Evolutionary conservation across 2,797 vertebrate species (phyloP), one percentile per base, ranked within the genome.

Genomic region (Huso huso): DNA sequence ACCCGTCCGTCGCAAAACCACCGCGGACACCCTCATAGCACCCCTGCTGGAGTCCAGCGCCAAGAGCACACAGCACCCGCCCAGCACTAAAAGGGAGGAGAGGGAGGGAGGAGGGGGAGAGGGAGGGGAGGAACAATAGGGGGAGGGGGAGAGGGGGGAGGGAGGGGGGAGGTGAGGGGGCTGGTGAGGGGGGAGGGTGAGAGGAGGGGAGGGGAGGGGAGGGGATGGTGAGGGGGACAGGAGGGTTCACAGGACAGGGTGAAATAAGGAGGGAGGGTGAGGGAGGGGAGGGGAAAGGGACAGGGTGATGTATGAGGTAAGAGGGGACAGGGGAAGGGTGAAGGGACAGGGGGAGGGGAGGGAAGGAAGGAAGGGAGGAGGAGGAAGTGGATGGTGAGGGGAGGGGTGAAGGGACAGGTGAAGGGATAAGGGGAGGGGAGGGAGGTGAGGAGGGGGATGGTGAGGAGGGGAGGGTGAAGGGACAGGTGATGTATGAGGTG

Each of bases 1-100:
- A 81, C 94, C 91, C 0, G 72, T 95, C 67, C 86, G 94, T 71
- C 86, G 96, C 64, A 99, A 98, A 84, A 92, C 92, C 0, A 89
- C 92, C 37, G 86, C 93, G 0, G 97, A 99, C 79, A 90, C 81
- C 66, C 89, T 96, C 67, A 92, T 92, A 3, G 93, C 93, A 58
- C 95, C 97, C 37, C 82, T 96, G 66, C 68, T 95, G 73, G 96
- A 98, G 66, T 81, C 83, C 0, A 89, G 82, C 12, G 82, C 78
- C 64, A 96, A 97, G 70, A 87, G 90, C 64, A 92, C 93, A 67
- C 94, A 94, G 70, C 80, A 93, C 75, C 81, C 91, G 0, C 73
- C 86, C 0, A 48, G 85, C 71, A 80, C 78, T 53, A 93, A 93
- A n/a, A n/a, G n/a, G n/a, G n/a, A n/a, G 23, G 23, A 55, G 52